These are phyloP conservation scores for Mormyrus lacerda DNA, from an alignment of 2,113 vertebrate species.

Conservation along the genomic window DNA sequence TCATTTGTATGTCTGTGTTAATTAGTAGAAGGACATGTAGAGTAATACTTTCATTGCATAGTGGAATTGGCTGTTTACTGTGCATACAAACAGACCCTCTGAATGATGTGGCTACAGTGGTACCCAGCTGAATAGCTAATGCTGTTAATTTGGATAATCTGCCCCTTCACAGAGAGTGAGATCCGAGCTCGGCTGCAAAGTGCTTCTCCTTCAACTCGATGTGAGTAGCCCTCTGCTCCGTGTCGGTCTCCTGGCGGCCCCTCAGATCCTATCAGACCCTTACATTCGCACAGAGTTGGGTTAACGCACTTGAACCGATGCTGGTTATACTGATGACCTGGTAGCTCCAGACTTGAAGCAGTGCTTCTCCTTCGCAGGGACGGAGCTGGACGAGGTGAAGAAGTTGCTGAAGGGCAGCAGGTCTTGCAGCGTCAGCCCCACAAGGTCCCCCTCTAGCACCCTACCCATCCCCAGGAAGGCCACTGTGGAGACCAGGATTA, in stretches of 20 bases:
- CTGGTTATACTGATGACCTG: background rate
- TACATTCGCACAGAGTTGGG: background rate
- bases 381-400: conserved; percentile 80
- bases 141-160: conserved; percentile 5
- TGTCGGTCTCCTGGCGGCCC: background rate
- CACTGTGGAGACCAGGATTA: conserved; percentile 67
- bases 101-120: background rate
- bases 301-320: background rate
- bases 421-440: conserved; percentile 75
- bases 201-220: conserved; percentile 74
- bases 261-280: background rate
- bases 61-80: background rate
- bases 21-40: background rate
- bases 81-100: background rate
- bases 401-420: conserved; percentile 74
- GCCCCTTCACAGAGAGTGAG: conserved; percentile 67
- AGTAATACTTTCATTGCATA: background rate
- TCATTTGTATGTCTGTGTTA: background rate
- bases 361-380: conserved; percentile 55
- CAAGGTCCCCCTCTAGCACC: conserved; percentile 64
- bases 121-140: background rate
- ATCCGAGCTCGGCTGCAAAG: conserved; percentile 79
- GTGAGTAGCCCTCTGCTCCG: conserved; percentile 55
- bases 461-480: conserved; percentile 78
- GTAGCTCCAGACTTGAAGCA: background rate